Evolutionary conservation across 2,797 vertebrate species (phyloP).

Genomic region (Tiaroga cobitis): DNA sequence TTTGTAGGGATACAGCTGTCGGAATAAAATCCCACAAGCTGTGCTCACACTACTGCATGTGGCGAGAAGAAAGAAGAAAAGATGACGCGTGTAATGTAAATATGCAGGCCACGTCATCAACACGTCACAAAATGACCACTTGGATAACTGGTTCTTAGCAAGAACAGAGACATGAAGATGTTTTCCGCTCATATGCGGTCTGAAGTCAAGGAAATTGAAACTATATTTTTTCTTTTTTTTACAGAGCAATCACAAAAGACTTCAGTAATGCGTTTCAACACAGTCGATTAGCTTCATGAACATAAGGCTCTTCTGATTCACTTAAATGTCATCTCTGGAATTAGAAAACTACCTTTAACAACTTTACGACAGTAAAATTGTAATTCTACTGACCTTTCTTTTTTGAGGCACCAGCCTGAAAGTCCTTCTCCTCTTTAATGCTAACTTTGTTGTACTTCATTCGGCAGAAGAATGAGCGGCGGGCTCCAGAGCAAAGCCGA

Average conservation of each 20-base stretch:
- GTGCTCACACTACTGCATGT: conserved; percentile 41
- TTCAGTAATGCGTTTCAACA: not conserved
- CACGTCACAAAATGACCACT: conserved; percentile 27
- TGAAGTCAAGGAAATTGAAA: conserved; percentile 7
- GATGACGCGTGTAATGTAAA: conserved; percentile 22
- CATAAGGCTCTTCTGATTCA: not conserved
- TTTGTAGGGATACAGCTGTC: conserved; percentile 40
- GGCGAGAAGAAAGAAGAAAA: conserved; percentile 32
- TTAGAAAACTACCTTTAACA: not conserved
- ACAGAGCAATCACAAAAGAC: not conserved
- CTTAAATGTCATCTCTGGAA: not conserved
- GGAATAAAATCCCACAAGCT: conserved; percentile 32
- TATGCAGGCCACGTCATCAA: conserved; percentile 30
- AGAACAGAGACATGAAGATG: not conserved
- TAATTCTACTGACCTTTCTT: conserved; percentile 87
- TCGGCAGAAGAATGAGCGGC: conserved; percentile 94
- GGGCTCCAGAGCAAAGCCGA: conserved; percentile 85
- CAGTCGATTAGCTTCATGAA: not conserved
- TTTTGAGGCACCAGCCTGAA: conserved; percentile 80
- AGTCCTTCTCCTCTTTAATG: conserved; percentile 85
- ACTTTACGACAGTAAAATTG: not conserved
- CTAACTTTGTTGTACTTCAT: conserved; percentile 86
- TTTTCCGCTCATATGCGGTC: conserved; percentile 2
- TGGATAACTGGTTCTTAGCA: not conserved
- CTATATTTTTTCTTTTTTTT: not conserved